phyloP scores from a whole-genome alignment of 2,113 vertebrate genomes.

The Pyxicephalus adspersus region DNA sequence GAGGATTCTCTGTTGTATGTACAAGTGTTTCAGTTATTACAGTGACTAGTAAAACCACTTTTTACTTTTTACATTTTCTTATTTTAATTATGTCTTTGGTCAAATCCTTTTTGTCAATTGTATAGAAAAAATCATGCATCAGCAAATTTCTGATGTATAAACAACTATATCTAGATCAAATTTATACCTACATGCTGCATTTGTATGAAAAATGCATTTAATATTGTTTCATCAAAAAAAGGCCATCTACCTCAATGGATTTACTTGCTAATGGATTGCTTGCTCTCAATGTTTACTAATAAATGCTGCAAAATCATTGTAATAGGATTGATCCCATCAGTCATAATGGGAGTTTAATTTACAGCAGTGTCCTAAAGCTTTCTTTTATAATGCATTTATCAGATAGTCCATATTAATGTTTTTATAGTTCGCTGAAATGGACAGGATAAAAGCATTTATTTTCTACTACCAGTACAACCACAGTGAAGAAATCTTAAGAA shows the following conservation, averaged over 20 bases:
- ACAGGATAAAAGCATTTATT: slow-evolving; percentile 43
- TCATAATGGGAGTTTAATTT: slow-evolving; percentile 32
- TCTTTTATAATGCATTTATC: slow-evolving; percentile 28
- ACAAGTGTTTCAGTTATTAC: no score
- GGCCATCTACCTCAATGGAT: neutral
- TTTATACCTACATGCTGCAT: no score
- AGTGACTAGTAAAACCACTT: no score
- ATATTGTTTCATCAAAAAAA: neutral
- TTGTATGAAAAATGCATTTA: no score
- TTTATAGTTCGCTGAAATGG: slow-evolving; percentile 32
- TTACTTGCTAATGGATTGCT: slow-evolving; percentile 11
- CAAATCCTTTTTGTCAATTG: no score
- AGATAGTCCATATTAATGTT: slow-evolving; percentile 33
- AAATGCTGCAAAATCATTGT: slow-evolving; percentile 24
- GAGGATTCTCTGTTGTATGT: no score
- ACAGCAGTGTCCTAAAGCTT: neutral
- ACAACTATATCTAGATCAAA: no score
- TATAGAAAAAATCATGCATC: no score
- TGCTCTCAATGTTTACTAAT: slow-evolving; percentile 10
- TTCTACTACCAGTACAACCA: neutral
- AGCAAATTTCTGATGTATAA: no score
- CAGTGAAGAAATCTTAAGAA: slow-evolving; percentile 31
- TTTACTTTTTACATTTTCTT: no score
- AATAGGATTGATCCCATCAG: slow-evolving; percentile 25
- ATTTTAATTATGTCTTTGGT: no score